Evolutionary conservation across 2,888 invertebrate genomes (phyloP).

Genomic region (Gerris lacustris): DNA sequence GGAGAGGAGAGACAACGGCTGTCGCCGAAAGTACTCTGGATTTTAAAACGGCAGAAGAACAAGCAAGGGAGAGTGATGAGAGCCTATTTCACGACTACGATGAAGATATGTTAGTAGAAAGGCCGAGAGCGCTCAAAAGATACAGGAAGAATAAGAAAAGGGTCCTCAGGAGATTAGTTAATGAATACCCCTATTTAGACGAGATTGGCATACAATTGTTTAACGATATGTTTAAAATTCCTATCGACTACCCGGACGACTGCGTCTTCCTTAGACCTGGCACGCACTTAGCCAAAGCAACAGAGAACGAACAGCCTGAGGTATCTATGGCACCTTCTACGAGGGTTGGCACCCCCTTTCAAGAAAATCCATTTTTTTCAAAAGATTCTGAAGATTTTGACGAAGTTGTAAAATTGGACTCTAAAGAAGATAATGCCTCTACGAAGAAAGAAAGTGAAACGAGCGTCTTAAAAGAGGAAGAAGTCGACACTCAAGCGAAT

Average conservation of each 20-base stretch:
- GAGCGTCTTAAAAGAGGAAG: background rate
- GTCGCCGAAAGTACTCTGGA: background rate
- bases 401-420: background rate
- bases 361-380: too few relatives aligned
- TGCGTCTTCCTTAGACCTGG: background rate
- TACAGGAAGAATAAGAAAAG: background rate
- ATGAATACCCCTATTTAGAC: background rate
- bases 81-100: background rate
- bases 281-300: background rate
- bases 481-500: background rate
- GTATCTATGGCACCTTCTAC: background rate
- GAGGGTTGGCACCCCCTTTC: background rate
- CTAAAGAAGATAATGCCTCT: background rate
- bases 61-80: background rate
- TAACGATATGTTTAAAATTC: background rate
- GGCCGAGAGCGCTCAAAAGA: background rate
- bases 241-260: background rate
- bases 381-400: too few relatives aligned
- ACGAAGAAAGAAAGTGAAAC: background rate
- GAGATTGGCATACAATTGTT: background rate
- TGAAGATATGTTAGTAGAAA: background rate
- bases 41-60: background rate
- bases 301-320: background rate
- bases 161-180: background rate
- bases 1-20: background rate